These are phyloP conservation scores for Chondrilla cf. caribensis DNA, from an alignment of 37 sponge, comb jelly and placozoan genomes.

Conservation along the genomic window DNA sequence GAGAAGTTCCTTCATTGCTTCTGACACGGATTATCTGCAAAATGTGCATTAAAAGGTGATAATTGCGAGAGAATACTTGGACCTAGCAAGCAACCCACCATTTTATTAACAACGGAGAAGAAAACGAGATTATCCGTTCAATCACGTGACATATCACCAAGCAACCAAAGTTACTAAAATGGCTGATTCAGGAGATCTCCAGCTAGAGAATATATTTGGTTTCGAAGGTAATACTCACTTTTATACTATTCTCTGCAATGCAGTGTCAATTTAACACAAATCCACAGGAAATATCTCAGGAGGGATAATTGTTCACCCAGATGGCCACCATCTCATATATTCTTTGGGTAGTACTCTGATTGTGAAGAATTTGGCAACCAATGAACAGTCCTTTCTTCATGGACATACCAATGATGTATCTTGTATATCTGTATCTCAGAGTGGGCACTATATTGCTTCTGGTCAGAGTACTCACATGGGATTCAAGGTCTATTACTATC, in stretches of 20 bases:
- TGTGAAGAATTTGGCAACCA: conserved; percentile 59
- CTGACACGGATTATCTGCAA: conserved; percentile 73
- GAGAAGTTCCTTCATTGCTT: conserved; percentile 73
- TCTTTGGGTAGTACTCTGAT: conserved; percentile 90
- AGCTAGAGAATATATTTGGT: conserved; percentile 69
- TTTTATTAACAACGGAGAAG: background rate
- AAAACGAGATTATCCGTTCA: background rate
- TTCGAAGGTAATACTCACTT: conserved; percentile 84
- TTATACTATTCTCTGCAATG: too few relatives aligned
- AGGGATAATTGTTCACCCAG: conserved; percentile 86
- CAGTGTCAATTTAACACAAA: background rate
- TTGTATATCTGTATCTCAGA: conserved; percentile 81
- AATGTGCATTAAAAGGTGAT: background rate
- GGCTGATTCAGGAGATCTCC: conserved; percentile 22
- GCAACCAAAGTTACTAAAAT: background rate
- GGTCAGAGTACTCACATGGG: conserved; percentile 97
- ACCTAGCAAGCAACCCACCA: background rate
- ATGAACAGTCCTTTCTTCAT: conserved; percentile 78
- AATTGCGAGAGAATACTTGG: background rate
- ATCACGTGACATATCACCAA: background rate
- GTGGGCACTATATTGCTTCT: conserved; percentile 82
- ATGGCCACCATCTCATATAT: conserved; percentile 83
- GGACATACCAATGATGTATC: conserved; percentile 91
- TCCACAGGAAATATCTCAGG: conserved; percentile 70
- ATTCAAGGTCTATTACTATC: conserved; percentile 60